These are phyloP conservation scores for Camptogramma bilineatum DNA, from an alignment of 2,888 invertebrate genomes.

Conservation along the genomic window DNA sequence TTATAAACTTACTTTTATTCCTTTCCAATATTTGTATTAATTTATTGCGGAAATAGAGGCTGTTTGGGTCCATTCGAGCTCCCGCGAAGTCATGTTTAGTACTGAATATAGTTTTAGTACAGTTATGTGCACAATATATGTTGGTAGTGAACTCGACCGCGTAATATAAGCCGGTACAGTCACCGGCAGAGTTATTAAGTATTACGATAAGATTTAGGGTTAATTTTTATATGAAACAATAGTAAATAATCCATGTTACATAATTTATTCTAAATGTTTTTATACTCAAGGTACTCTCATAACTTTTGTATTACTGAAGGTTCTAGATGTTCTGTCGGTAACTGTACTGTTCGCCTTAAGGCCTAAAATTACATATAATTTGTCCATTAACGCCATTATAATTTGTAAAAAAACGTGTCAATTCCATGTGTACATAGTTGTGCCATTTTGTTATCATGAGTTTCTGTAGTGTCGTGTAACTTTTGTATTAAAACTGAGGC, in stretches of 20 bases:
- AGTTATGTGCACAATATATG: constrained; percentile 57
- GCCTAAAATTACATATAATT: constrained; percentile 57
- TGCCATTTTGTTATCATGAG: constrained; percentile 71
- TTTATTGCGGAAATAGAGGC: constrained; percentile 39
- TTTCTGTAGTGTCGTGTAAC: constrained; percentile 67
- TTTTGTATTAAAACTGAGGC: constrained; percentile 57
- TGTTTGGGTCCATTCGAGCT: constrained; percentile 40
- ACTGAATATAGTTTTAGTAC: constrained; percentile 26
- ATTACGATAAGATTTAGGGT: constrained; percentile 30
- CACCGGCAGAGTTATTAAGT: constrained; percentile 34
- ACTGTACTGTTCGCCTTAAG: constrained; percentile 56
- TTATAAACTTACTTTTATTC: constrained; percentile 43
- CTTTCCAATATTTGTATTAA: constrained; percentile 38
- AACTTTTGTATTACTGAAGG: constrained; percentile 25
- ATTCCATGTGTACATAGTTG: constrained; percentile 82
- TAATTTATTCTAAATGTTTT: constrained; percentile 33
- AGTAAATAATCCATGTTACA: constrained; percentile 14
- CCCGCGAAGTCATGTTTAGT: constrained; percentile 47
- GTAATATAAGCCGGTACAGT: constrained; percentile 33
- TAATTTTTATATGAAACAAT: constrained; percentile 36
- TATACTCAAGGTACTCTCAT: constrained; percentile 23
- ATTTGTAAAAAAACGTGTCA: constrained; percentile 75
- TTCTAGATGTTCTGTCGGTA: constrained; percentile 43
- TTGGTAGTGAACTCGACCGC: constrained; percentile 39
- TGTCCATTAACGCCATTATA: constrained; percentile 53